Conservation (phyloP, 2,888 invertebrate genomes). For the Oligia fasciuncula region DNA sequence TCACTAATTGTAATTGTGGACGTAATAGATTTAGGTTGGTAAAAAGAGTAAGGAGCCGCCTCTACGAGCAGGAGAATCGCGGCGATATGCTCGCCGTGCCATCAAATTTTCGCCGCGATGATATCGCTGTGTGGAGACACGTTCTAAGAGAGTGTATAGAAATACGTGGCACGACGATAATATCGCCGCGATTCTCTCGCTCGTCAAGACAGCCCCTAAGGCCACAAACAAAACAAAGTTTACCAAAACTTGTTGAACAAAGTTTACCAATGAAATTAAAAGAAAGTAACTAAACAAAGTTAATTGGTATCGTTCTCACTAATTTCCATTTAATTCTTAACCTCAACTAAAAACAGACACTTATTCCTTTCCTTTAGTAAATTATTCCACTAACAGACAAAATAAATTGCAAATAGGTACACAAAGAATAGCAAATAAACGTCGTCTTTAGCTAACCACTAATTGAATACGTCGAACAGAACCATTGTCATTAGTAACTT, state of each 20-base stretch:
- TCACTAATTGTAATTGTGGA: constrained; percentile 21
- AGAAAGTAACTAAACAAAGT: not conserved
- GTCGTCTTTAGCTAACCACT: constrained; percentile 47
- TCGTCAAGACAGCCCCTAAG: no score
- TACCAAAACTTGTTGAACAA: not conserved
- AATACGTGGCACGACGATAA: no score
- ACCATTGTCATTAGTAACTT: constrained; percentile 54
- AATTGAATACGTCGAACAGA: constrained; percentile 48
- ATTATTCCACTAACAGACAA: constrained; percentile 36
- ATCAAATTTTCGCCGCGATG: no score
- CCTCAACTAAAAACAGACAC: constrained; percentile 1
- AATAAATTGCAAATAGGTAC: constrained; percentile 46
- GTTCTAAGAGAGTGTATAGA: no score
- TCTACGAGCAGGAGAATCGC: no score
- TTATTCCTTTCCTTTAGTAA: constrained; percentile 21
- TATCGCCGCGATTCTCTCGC: no score
- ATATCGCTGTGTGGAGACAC: no score
- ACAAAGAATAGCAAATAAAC: constrained; percentile 52
- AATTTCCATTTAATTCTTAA: constrained; percentile 11
- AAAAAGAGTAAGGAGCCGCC: no score
- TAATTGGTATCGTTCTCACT: not conserved
- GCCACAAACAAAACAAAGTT: no score
- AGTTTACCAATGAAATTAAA: not conserved
- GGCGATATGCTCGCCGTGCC: no score
- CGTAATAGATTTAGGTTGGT: not conserved